A percentile compares a stretch with the other conserved stretches of the same genome.
Conservation (phyloP, 2,113 vertebrate species). For the Pomatorhinus ruficollis region DNA sequence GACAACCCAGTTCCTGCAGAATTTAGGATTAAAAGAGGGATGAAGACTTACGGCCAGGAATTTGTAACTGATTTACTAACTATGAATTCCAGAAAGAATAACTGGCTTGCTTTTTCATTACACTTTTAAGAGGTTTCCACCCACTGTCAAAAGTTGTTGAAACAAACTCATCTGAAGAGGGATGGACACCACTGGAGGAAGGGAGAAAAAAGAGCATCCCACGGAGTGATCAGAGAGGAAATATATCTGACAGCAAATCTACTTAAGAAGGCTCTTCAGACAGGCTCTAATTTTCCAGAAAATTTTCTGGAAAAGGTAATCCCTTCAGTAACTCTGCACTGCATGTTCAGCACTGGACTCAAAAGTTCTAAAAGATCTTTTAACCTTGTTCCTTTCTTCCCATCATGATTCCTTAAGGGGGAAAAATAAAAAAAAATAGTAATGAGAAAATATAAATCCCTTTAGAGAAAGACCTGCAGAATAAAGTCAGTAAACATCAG, state of each 20-base stretch:
- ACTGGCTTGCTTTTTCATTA: not conserved
- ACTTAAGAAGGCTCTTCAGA: not conserved
- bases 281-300: not conserved
- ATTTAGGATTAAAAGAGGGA: not conserved
- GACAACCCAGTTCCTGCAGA: not conserved
- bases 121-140: not conserved
- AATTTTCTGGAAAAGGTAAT: not conserved
- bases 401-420: not conserved
- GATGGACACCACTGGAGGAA: not conserved
- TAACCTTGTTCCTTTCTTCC: not conserved
- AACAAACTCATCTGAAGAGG: not conserved
- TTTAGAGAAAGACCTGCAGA: not conserved
- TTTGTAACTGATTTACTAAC: not conserved
- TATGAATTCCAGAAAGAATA: not conserved
- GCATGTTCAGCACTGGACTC: not conserved
- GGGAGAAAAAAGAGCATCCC: not conserved
- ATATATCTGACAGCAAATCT: not conserved
- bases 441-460: not conserved
- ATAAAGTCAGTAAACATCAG: not conserved
- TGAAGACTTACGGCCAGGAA: not conserved
- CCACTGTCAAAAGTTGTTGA: not conserved
- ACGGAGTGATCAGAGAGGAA: rapidly evolving
- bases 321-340: not conserved
- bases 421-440: not conserved
- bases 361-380: not conserved